Conservation (phyloP, 2,113 vertebrate species). For the Gymnogyps californianus region DNA sequence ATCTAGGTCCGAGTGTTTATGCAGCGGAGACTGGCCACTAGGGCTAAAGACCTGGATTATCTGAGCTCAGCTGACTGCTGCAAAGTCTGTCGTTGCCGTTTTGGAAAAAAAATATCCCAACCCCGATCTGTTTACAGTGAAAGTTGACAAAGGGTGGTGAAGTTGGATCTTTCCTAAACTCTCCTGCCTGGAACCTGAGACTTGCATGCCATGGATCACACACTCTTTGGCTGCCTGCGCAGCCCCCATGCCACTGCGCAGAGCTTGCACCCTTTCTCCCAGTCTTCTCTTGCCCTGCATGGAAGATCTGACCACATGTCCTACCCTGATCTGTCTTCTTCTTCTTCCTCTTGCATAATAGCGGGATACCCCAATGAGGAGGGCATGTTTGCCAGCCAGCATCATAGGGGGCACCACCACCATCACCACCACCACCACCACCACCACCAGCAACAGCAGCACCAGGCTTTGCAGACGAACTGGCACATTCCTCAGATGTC, state of each 20-base stretch:
- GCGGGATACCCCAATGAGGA: slow-evolving; percentile 91
- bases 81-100: slow-evolving; percentile 59
- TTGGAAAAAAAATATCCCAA: slow-evolving; percentile 36
- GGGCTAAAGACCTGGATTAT: slow-evolving; percentile 82
- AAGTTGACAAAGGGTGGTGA: slow-evolving; percentile 72
- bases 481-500: slow-evolving; percentile 93
- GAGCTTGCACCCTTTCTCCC: slow-evolving; percentile 92
- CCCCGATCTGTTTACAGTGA: slow-evolving; percentile 64
- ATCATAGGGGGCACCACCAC: slow-evolving; percentile 81
- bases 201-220: slow-evolving; percentile 93
- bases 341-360: slow-evolving; percentile 87
- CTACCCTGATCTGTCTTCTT: slow-evolving; percentile 90
- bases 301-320: slow-evolving; percentile 96
- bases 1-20: slow-evolving; percentile 77
- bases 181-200: slow-evolving; percentile 72
- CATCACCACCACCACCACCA: slow-evolving; percentile 80
- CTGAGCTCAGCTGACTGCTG: slow-evolving; percentile 57
- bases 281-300: slow-evolving; percentile 90
- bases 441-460: slow-evolving; percentile 86
- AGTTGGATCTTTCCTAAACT: slow-evolving; percentile 66
- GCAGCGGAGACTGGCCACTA: slow-evolving; percentile 78
- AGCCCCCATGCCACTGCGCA: slow-evolving; percentile 91
- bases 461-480: slow-evolving; percentile 83
- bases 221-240: slow-evolving; percentile 96
- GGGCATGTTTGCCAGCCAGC: slow-evolving; percentile 89